Conservation (phyloP, 2,888 invertebrate genomes). For the Willowsia nigromaculata region DNA sequence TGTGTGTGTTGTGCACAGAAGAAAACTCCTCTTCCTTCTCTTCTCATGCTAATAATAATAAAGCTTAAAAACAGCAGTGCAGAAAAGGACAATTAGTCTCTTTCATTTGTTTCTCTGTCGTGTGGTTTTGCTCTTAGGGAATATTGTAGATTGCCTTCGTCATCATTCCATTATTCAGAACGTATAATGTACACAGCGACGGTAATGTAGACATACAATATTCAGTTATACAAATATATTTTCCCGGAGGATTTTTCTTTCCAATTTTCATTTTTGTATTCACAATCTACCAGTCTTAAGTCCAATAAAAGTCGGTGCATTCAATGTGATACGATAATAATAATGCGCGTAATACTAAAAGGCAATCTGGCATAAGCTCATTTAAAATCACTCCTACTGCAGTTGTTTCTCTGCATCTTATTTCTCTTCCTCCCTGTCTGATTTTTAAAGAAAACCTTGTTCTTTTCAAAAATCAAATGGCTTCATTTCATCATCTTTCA, state of each 20-base stretch:
- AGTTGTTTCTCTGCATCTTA: constrained; percentile 48
- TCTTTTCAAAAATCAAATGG: constrained; percentile 36
- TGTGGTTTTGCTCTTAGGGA: constrained; percentile 28
- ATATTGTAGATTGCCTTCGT: constrained; percentile 56
- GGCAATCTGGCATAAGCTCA: constrained; percentile 50
- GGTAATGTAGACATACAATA: not conserved
- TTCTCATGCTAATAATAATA: constrained; percentile 54
- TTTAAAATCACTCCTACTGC: constrained; percentile 37
- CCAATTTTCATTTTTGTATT: constrained; percentile 17
- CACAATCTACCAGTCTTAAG: too few relatives aligned
- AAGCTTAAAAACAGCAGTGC: constrained; percentile 55
- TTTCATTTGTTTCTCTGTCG: constrained; percentile 71
- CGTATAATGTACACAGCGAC: not conserved
- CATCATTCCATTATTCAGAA: constrained; percentile 40
- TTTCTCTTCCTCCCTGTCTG: not conserved
- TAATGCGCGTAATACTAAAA: not conserved
- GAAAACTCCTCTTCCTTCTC: constrained; percentile 38
- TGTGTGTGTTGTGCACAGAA: not conserved
- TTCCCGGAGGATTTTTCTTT: constrained; percentile 37
- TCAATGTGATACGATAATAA: constrained; percentile 35
- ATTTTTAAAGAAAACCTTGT: constrained; percentile 48
- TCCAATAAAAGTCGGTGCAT: not conserved
- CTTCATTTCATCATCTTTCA: constrained; percentile 33
- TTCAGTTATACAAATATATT: not conserved
- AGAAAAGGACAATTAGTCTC: constrained; percentile 76